Evolutionary conservation across 2,113 vertebrate genomes (phyloP), one percentile per base, ranked within the genome.

Genomic region (Amazona vittata): DNA sequence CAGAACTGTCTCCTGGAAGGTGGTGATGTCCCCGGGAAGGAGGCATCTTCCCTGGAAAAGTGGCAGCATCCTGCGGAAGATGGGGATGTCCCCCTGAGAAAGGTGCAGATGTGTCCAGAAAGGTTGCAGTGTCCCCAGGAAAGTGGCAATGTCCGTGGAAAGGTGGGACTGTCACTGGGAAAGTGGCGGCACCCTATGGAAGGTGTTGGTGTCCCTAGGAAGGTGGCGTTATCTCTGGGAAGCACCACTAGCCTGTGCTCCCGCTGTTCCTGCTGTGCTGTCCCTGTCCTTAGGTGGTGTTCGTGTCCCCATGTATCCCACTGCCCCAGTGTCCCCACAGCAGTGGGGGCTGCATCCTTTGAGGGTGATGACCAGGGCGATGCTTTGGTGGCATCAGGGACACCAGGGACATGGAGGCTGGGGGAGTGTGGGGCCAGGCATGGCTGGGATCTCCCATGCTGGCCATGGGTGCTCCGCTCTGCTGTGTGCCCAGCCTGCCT

Each of bases 391-490:
- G 12, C 31, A 20, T 0, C 0, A 3, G 60, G 68, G 41, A 17
- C 59, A 6, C 6, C 0, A 3, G 60, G 68, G 43, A 17, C 59
- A 7, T 5, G 0, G 26, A 16, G 26, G 18, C 17, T 1, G 2
- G 37, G 31, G 15, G 4, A 43, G 2, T 0, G 2, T 10, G 29
- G n/a, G 29, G 37, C 16, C 18, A 2, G 53, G 53, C 39, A 10
- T 0, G 1, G n/a, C 24, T n/a, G 53, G 19, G 44, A 70, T 15
- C 25, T 25, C 35, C 12, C 12, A 2, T 0, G 5, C 41, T 25
- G 78, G 26, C 43, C 14, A 7, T 24, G 29, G 43, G 31, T 33
- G 37, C 46, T 43, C 70, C 52, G n/a, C 17, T 28, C 62, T 6
- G 10, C 16, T 2, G 1, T 2, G 7, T 37, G 57, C 68, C 59